Evolutionary conservation across 2,888 invertebrate species (phyloP), one percentile per base, ranked within the genome.

Genomic region (Micoletzkya japonica): DNA sequence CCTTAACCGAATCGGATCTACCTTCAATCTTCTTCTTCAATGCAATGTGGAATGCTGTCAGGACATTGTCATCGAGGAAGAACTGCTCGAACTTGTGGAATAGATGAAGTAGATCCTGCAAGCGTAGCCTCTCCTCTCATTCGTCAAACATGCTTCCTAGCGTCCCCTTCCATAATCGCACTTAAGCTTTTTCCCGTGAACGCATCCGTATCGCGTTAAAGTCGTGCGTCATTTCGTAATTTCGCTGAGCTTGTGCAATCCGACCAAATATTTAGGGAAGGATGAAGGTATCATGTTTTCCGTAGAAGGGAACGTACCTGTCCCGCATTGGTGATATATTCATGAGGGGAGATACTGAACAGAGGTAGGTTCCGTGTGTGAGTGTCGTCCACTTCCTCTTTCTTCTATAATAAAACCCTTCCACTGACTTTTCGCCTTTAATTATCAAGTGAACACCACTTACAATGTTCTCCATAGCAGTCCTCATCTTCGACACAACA

Each of bases 71-170:
- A 30, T 74, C 74, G 17, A 68, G 50, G 64, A 72, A 74, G 67
- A 72, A 72, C 34, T 72, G 70, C 49, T 74, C 74, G 59, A 66
- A 70, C 2, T 63, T 59, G 36, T 74, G 74, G 64, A 74, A 74
- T 1, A 72, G 59, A 37, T 74, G 72, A 4, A 74, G 59, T 20
- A 74, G 68, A 57, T 74, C 74, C 68, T 70, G 30, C 14, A 39
- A 30, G 39, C 14, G 2, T 17, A n/a, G 24, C 3, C 7, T n/a
- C 50, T 2, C 7, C 1, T 30, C 28, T 3, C 10, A 58, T 58
- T 7, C n/a, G n/a, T n/a, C n/a, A n/a, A n/a, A n/a, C n/a, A n/a
- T n/a, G n/a, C n/a, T n/a, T n/a, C n/a, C n/a, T n/a, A n/a, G n/a
- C n/a, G n/a, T n/a, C n/a, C n/a, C n/a, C n/a, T n/a, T n/a, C n/a